Evolutionary conservation across 2,888 invertebrate species (phyloP).

Genomic region (Hecatera dysodea): DNA sequence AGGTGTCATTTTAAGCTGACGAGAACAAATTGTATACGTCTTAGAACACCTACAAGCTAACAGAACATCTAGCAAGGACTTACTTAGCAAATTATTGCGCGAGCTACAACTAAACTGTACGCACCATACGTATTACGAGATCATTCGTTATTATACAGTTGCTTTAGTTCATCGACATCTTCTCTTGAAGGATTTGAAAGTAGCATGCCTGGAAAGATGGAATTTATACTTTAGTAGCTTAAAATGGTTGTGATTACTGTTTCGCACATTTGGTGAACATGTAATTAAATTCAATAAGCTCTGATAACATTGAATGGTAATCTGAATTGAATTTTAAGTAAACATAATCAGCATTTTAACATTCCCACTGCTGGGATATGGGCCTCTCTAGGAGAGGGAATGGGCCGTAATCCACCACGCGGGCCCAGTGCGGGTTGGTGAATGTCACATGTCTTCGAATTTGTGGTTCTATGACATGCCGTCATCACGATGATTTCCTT

Average conservation of each 20-base stretch:
- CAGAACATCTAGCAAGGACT: constrained; percentile 59
- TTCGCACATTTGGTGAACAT: too few species aligned
- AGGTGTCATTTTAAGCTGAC: background rate
- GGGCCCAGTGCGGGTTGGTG: too few species aligned
- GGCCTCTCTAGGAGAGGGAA: too few species aligned
- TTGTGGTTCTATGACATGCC: too few species aligned
- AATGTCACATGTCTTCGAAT: too few species aligned
- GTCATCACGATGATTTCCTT: too few species aligned
- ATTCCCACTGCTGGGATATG: too few species aligned
- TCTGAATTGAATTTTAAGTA: too few species aligned
- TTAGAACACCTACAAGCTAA: constrained; percentile 46
- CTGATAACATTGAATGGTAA: too few species aligned
- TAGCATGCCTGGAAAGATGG: constrained; percentile 92
- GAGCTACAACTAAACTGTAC: constrained; percentile 66
- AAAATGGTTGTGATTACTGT: background rate
- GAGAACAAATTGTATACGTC: constrained; percentile 48
- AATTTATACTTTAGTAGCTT: constrained; percentile 8
- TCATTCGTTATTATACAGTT: constrained; percentile 71
- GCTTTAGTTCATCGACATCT: constrained; percentile 89
- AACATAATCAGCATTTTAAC: too few species aligned
- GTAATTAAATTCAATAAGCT: too few species aligned
- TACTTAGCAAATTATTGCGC: constrained; percentile 71
- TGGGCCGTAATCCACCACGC: too few species aligned
- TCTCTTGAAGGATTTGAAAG: constrained; percentile 94
- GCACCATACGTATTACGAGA: constrained; percentile 82